Conservation (phyloP, 2,888 invertebrate genomes). For the Cheilosia impressa region DNA sequence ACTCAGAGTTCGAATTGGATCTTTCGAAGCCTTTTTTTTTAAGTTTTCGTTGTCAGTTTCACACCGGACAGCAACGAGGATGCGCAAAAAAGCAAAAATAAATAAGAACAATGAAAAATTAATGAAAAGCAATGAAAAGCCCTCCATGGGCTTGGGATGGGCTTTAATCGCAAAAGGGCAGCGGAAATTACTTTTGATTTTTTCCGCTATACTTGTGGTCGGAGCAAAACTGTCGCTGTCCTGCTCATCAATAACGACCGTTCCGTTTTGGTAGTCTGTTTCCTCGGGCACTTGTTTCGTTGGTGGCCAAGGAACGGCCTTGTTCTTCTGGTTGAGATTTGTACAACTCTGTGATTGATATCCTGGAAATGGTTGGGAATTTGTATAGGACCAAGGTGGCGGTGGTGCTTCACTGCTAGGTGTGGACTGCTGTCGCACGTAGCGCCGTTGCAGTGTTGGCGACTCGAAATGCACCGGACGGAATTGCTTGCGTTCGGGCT, state of each 20-base stretch:
- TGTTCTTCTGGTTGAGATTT: slow-evolving; percentile 81
- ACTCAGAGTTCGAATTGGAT: slow-evolving; percentile 81
- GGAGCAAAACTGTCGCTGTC: slow-evolving; percentile 76
- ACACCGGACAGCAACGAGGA: background rate
- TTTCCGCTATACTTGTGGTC: slow-evolving; percentile 81
- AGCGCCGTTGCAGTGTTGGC: slow-evolving; percentile 85
- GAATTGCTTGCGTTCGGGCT: slow-evolving; percentile 90
- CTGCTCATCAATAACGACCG: slow-evolving; percentile 1
- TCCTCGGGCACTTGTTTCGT: slow-evolving; percentile 60
- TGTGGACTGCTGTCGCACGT: slow-evolving; percentile 77
- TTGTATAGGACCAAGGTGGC: slow-evolving; percentile 77
- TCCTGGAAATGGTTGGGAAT: slow-evolving; percentile 74
- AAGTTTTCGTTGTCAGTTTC: background rate
- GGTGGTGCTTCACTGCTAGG: slow-evolving; percentile 59
- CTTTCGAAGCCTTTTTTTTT: slow-evolving; percentile 80
- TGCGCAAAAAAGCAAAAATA: slow-evolving; percentile 35
- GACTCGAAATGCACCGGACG: slow-evolving; percentile 91
- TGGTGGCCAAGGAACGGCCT: slow-evolving; percentile 76
- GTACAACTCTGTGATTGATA: slow-evolving; percentile 86
- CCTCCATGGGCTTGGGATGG: slow-evolving; percentile 6
- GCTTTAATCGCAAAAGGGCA: slow-evolving; percentile 10
- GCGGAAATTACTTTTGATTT: slow-evolving; percentile 81
- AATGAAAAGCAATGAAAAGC: slow-evolving; percentile 44
- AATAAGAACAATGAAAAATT: slow-evolving; percentile 54
- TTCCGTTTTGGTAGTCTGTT: background rate